A percentile compares a stretch with the other conserved stretches of the same genome.
These are phyloP conservation scores for Mimachlamys varia DNA, from an alignment of 2,888 invertebrate species.

Conservation along the genomic window DNA sequence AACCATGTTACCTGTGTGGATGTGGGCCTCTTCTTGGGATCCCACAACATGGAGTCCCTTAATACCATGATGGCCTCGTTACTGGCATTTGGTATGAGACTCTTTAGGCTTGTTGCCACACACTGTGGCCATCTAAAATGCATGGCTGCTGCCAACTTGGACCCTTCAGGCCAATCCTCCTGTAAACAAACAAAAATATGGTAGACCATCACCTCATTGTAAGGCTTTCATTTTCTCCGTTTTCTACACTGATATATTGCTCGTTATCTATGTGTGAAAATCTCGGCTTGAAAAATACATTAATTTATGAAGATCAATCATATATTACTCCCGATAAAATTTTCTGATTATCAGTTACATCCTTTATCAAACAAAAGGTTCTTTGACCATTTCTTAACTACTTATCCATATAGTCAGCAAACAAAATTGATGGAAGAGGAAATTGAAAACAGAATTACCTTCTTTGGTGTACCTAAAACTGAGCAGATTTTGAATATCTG, in stretches of 20 bases:
- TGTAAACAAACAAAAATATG: constrained; percentile 77
- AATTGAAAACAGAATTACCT: constrained; percentile 83
- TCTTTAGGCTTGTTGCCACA: constrained; percentile 90
- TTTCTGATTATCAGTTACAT: too few relatives aligned
- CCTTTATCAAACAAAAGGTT: too few relatives aligned
- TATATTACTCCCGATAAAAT: too few relatives aligned
- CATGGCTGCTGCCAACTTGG: constrained; percentile 94
- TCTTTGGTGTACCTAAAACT: constrained; percentile 94
- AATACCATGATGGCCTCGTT: constrained; percentile 92
- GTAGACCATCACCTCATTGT: too few relatives aligned
- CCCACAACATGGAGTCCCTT: constrained; percentile 94
- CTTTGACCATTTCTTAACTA: too few relatives aligned
- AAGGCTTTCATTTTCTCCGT: too few relatives aligned
- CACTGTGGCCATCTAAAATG: constrained; percentile 98
- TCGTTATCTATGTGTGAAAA: too few relatives aligned
- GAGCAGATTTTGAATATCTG: constrained; percentile 97
- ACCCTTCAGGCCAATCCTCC: constrained; percentile 97
- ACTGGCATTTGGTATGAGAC: constrained; percentile 92
- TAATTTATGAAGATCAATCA: too few relatives aligned
- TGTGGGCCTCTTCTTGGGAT: constrained; percentile 95
- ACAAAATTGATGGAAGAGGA: neutral
- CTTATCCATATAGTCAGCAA: too few relatives aligned
- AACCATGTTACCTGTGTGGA: constrained; percentile 83
- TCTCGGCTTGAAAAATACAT: too few relatives aligned
- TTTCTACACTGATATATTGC: too few relatives aligned